These are phyloP conservation scores for Zaprionus vittiger DNA, from an alignment of 1,140 invertebrate genomes.

Conservation along the genomic window DNA sequence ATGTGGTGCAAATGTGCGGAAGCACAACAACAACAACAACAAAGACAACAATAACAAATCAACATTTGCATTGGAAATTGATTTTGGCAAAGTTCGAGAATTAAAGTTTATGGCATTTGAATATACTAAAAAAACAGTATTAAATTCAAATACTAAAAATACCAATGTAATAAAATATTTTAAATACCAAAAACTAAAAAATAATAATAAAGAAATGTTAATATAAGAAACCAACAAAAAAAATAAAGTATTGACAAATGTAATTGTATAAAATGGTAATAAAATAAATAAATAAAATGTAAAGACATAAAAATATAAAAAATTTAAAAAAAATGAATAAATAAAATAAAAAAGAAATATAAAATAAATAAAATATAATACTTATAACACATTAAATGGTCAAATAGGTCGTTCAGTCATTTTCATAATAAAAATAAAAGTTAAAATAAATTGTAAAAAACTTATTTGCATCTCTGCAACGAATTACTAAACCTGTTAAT, in stretches of 20 bases:
- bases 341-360: background rate
- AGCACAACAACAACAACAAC: background rate
- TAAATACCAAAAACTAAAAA: background rate
- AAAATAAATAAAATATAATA: too few species aligned
- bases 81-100: slow-evolving; percentile 10
- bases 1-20: slow-evolving; percentile 20
- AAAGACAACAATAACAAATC: background rate
- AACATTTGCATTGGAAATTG: slow-evolving; percentile 26
- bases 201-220: too few species aligned
- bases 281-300: too few species aligned
- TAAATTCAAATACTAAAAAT: background rate
- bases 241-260: too few species aligned
- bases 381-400: too few species aligned
- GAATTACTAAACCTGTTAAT: too few species aligned
- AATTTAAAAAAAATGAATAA: background rate
- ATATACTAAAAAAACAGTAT: background rate
- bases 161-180: background rate
- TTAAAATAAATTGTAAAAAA: background rate
- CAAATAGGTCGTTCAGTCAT: too few species aligned
- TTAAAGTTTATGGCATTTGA: background rate
- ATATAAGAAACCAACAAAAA: too few species aligned
- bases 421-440: too few species aligned
- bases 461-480: background rate
- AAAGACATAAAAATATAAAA: too few species aligned
- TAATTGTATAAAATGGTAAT: too few species aligned